Evolutionary conservation across 2,113 vertebrate species (phyloP), one percentile per base, ranked within the genome.

Genomic region (Puffinus mauretanicus): DNA sequence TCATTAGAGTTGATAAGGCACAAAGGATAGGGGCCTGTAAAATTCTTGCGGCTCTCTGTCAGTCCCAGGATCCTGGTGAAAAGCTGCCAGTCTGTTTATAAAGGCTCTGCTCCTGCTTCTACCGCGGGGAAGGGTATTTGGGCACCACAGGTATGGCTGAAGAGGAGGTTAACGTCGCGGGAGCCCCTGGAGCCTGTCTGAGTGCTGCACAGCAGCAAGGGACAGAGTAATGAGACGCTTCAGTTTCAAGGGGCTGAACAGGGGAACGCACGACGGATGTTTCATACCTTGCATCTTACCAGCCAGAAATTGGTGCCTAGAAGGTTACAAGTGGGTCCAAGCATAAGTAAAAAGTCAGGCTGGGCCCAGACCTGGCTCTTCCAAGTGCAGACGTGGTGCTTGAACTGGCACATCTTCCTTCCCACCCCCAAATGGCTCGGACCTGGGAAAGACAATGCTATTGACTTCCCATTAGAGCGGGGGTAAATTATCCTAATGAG

Each of bases 381-480:
- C 32, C 2, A 2, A 46, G 51, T 8, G 44, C 2, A 40, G 57
- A 38, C 2, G 3, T 52, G 32, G 11, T 61, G 34, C 9, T 44
- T 36, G 30, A 47, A 29, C 32, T 51, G 72, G 9, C 18, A 36
- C 4, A 5, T 70, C 75, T 73, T 77, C 62, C 20, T 49, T 52
- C 11, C n/a, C 15, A 8, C 8, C 21, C 8, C 21, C 2, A 3
- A 22, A 46, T 7, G 21, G 12, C 47, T n/a, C 3, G 1, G 38
- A 21, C 18, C 13, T 46, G 65, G 61, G n/a, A 54, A 62, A 79
- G 69, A 14, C 2, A 2, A 49, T 30, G 14, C 18, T 34, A 20
- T 7, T 67, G 79, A 22, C 34, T 73, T 66, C 16, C 36, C 55
- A 20, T 10, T 40, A 40, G 47, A 52, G 27, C 10, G 5, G n/a